Percentiles rank a stretch among this genome's conserved stretches.
phyloP scores from a whole-genome alignment of 2,888 invertebrate genomes.

The Balanococcus diminutus region DNA sequence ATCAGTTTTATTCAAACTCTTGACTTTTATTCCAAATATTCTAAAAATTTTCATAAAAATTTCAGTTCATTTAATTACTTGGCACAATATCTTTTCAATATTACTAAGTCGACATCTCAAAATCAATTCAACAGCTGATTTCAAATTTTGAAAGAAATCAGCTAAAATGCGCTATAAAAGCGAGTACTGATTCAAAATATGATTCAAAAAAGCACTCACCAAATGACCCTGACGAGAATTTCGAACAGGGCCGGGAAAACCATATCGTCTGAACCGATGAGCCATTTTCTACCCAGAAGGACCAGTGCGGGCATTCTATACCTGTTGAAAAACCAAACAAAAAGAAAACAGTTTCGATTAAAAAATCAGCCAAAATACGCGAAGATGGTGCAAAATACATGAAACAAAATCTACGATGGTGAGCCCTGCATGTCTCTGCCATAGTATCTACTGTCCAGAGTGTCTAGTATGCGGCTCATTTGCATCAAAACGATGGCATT shows the following conservation, averaged over 20 bases:
- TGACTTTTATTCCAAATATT: no score
- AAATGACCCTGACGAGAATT: constrained; percentile 73
- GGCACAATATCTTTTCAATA: no score
- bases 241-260: constrained; percentile 85
- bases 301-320: constrained; percentile 81
- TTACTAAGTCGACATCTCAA: no score
- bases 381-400: neutral
- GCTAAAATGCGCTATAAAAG: no score
- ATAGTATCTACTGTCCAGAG: no score
- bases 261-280: constrained; percentile 89
- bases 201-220: constrained; percentile 66
- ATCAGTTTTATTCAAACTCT: no score
- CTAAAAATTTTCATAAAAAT: no score
- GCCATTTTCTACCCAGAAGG: constrained; percentile 87
- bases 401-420: neutral
- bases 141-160: no score
- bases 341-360: neutral
- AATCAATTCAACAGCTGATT: no score
- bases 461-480: neutral
- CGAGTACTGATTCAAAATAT: no score
- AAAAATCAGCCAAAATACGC: neutral
- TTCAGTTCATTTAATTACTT: no score
- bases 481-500: neutral
- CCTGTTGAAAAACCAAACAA: constrained; percentile 25
- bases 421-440: neutral